A percentile compares a stretch with the other conserved stretches of the same genome.
Evolutionary conservation across 2,113 vertebrate species (phyloP).

Genomic region (Ardeotis arabs): DNA sequence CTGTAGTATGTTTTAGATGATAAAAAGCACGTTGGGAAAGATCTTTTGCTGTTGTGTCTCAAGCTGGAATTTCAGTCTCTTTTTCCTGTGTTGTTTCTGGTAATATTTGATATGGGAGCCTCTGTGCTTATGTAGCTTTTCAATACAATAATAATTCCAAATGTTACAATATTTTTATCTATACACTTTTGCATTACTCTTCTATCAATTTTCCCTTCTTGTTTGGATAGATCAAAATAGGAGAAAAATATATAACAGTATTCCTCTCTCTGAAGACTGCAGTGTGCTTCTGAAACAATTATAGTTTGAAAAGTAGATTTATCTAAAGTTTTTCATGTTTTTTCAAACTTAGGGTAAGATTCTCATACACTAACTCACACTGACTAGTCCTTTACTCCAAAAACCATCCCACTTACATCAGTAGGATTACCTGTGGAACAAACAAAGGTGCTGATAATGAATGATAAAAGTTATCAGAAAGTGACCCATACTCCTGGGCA

Average conservation of each 20-base stretch:
- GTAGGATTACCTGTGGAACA: constrained; percentile 47
- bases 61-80: constrained; percentile 42
- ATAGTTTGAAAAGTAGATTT: background rate
- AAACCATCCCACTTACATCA: constrained; percentile 44
- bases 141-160: background rate
- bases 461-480: background rate
- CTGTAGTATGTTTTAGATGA: background rate
- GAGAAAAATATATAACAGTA: background rate
- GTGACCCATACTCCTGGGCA: background rate
- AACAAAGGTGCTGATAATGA: constrained; percentile 42
- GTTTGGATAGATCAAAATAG: background rate
- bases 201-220: background rate
- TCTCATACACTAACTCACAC: constrained; percentile 37
- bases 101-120: background rate
- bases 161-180: background rate
- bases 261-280: background rate
- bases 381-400: constrained; percentile 55
- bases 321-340: background rate
- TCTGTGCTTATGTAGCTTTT: background rate
- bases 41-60: constrained; percentile 48
- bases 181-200: background rate
- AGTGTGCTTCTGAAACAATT: background rate
- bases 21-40: constrained; percentile 9
- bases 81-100: background rate
- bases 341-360: constrained; percentile 26